A percentile compares a stretch with the other conserved stretches of the same genome.
These are phyloP conservation scores for Myotis vivesi DNA, from an alignment of 2,797 vertebrate genomes.

Conservation along the genomic window DNA sequence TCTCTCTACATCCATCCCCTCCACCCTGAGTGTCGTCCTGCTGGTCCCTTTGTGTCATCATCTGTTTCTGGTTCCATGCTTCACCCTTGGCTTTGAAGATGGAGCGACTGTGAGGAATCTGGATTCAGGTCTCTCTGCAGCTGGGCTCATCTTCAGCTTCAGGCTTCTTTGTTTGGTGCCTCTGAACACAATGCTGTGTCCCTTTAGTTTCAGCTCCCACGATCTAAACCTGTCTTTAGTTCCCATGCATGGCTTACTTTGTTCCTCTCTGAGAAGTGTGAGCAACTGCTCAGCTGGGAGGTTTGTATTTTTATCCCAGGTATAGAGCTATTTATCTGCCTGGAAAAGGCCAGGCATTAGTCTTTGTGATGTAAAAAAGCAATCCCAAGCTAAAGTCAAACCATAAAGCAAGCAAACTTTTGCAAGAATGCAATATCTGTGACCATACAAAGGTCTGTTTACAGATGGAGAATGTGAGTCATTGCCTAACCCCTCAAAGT, in stretches of 20 bases:
- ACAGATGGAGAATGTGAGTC: background rate
- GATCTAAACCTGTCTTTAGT: background rate
- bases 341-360: background rate
- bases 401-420: background rate
- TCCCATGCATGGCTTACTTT: background rate
- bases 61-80: background rate
- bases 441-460: background rate
- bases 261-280: background rate
- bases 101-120: background rate
- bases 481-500: background rate
- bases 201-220: background rate
- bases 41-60: background rate
- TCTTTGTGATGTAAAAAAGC: background rate
- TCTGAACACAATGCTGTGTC: background rate
- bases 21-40: background rate
- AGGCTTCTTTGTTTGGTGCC: background rate
- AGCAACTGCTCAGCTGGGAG: background rate
- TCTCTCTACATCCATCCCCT: fast-evolving
- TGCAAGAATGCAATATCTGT: background rate
- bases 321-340: background rate
- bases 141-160: background rate
- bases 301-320: background rate
- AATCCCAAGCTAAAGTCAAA: background rate
- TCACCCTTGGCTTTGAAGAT: background rate
- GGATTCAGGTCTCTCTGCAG: background rate